Evolutionary conservation across 2,113 vertebrate genomes (phyloP).

Genomic region (Rostratula benghalensis): DNA sequence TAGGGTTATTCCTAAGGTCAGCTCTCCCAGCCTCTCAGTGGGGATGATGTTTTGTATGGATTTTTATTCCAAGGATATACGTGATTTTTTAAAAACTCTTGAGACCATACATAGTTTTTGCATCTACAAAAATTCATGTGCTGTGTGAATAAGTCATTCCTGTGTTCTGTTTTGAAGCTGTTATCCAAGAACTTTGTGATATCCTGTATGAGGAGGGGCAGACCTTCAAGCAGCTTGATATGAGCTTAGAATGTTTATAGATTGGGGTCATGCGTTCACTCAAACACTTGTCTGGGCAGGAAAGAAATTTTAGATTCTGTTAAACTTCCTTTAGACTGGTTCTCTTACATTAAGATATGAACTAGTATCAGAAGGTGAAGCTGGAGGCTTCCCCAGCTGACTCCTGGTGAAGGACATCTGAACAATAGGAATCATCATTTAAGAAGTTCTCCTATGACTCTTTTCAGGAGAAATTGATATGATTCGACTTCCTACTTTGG

Average conservation of each 20-base stretch:
- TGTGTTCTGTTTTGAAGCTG: background rate
- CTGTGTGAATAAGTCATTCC: background rate
- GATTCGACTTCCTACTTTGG: background rate
- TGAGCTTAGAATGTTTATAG: background rate
- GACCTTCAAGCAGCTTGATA: background rate
- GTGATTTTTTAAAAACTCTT: background rate
- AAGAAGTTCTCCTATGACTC: background rate
- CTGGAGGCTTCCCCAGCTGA: background rate
- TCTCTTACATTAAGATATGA: background rate
- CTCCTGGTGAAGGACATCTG: background rate
- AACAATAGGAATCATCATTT: background rate
- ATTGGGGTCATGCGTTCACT: background rate
- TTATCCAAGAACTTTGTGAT: background rate
- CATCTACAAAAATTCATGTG: background rate
- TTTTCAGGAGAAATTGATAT: background rate
- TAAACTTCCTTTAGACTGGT: background rate
- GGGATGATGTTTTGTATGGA: background rate
- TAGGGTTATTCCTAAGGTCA: background rate
- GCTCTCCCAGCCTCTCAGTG: background rate
- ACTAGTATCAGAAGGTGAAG: background rate
- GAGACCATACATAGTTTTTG: fast-evolving
- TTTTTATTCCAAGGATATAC: background rate
- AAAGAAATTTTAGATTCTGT: background rate
- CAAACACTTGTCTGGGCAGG: background rate
- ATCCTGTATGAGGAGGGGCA: background rate